These are phyloP conservation scores for Serranochromis macrocephalus DNA, from an alignment of 2,113 vertebrate species.

Conservation along the genomic window DNA sequence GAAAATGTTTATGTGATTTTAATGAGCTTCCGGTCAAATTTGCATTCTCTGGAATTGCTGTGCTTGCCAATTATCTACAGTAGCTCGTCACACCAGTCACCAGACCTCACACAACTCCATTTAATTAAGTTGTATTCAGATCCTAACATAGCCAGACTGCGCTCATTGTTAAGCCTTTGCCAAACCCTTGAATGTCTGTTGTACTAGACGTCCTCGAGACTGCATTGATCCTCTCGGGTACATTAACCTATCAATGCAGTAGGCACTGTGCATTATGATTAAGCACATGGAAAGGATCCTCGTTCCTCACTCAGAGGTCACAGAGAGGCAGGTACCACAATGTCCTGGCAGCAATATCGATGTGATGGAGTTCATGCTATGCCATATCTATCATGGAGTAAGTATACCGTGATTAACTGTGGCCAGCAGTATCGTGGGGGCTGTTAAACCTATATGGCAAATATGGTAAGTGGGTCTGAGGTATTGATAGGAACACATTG, in stretches of 20 bases:
- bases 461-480: constrained; percentile 20
- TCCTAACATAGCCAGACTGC: constrained; percentile 25
- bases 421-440: background rate
- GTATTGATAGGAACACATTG: constrained; percentile 45
- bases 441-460: constrained; percentile 29
- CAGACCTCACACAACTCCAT: constrained; percentile 22
- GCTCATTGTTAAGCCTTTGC: constrained; percentile 30
- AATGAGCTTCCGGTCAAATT: constrained; percentile 31
- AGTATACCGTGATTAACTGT: constrained; percentile 47
- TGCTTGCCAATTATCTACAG: constrained; percentile 16
- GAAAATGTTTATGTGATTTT: background rate
- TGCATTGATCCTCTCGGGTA: constrained; percentile 50
- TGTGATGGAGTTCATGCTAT: constrained; percentile 30
- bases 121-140: constrained; percentile 30
- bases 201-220: constrained; percentile 35
- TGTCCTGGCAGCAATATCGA: constrained; percentile 53
- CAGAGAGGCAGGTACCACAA: constrained; percentile 29
- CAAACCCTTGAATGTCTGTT: constrained; percentile 41
- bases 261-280: constrained; percentile 49
- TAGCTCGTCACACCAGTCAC: constrained; percentile 15
- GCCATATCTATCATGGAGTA: constrained; percentile 35
- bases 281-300: constrained; percentile 49
- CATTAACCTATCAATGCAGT: constrained; percentile 54
- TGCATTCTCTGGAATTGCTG: constrained; percentile 13
- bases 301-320: constrained; percentile 40